phyloP scores from a whole-genome alignment of 2,888 invertebrate genomes.

The Acrocera orbiculus region DNA sequence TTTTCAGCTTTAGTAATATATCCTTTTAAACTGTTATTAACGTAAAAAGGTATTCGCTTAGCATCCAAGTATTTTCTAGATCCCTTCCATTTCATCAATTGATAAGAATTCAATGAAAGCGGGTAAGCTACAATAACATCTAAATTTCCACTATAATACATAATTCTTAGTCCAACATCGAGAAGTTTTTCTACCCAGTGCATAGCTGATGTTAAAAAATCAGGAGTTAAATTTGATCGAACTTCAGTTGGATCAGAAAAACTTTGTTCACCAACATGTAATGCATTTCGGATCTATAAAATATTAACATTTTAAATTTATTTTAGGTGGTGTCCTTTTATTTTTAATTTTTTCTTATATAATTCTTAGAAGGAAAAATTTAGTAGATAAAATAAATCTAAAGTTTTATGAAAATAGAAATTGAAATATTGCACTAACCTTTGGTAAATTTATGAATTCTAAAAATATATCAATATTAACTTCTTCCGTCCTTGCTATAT shows the following conservation, averaged over 20 bases:
- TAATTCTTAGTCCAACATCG: slow-evolving; percentile 32
- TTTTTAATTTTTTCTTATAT: too few relatives aligned
- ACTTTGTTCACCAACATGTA: slow-evolving; percentile 37
- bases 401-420: not conserved
- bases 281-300: slow-evolving; percentile 28
- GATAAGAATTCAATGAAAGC: slow-evolving; percentile 37
- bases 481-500: slow-evolving; percentile 33
- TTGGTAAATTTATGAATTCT: slow-evolving; percentile 31
- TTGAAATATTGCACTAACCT: slow-evolving; percentile 9
- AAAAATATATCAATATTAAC: slow-evolving; percentile 15
- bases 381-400: too few relatives aligned
- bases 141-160: slow-evolving; percentile 33
- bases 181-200: slow-evolving; percentile 37
- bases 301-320: not conserved
- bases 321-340: too few relatives aligned
- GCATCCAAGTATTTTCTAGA: slow-evolving; percentile 33
- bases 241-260: slow-evolving; percentile 36
- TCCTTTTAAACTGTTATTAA: slow-evolving; percentile 35
- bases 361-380: too few relatives aligned
- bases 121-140: slow-evolving; percentile 51
- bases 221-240: slow-evolving; percentile 34
- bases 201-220: slow-evolving; percentile 41
- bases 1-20: slow-evolving; percentile 39
- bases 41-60: slow-evolving; percentile 32
- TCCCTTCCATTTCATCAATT: slow-evolving; percentile 33